Conservation (phyloP, 2,888 invertebrate genomes). For the Palloptera scutellata region DNA sequence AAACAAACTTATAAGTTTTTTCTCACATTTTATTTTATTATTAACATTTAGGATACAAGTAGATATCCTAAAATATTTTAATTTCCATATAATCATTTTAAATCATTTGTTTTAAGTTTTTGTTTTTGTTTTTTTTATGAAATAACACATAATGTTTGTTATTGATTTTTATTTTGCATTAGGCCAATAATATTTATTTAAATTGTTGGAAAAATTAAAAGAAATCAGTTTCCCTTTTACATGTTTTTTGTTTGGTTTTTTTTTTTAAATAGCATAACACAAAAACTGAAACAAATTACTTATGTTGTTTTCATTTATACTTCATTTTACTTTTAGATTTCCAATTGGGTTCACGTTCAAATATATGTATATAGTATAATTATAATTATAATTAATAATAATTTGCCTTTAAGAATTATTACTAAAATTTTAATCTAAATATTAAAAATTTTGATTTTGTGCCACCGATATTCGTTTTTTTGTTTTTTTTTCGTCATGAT, state of each 20-base stretch:
- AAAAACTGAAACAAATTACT: background rate
- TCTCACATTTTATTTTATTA: conserved; percentile 30
- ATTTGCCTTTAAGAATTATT: conserved; percentile 36
- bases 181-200: conserved; percentile 16
- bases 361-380: conserved; percentile 18
- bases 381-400: conserved; percentile 30
- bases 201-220: conserved; percentile 6
- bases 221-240: background rate
- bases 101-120: conserved; percentile 35
- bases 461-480: conserved; percentile 46
- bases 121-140: conserved; percentile 21
- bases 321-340: conserved; percentile 27
- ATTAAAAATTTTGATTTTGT: conserved; percentile 49
- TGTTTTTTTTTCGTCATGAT: conserved; percentile 19
- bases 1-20: background rate
- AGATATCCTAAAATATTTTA: conserved; percentile 38
- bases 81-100: conserved; percentile 19
- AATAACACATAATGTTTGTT: conserved; percentile 41
- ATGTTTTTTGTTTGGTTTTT: background rate
- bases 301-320: conserved; percentile 8
- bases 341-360: conserved; percentile 13
- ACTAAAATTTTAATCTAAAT: conserved; percentile 44
- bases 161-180: conserved; percentile 30
- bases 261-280: background rate
- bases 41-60: conserved; percentile 42